Evolutionary conservation across 2,888 invertebrate genomes (phyloP), one percentile per base, ranked within the genome.

Genomic region (Standfussiana lucernea): DNA sequence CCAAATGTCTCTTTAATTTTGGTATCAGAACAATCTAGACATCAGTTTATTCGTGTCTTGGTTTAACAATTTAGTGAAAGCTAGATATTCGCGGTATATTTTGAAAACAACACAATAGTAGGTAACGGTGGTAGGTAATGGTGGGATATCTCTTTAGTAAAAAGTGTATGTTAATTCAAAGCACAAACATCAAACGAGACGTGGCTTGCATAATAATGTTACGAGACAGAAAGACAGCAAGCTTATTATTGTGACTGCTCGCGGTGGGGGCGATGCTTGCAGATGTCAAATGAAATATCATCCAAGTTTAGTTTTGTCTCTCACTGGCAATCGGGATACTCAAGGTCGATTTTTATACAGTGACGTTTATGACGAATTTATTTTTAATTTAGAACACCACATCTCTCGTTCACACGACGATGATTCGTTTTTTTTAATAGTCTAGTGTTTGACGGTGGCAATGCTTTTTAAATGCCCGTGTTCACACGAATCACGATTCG

Each of bases 121-220:
- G 21, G 28, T 70, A n/a, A n/a, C n/a, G n/a, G n/a, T n/a, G n/a
- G n/a, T n/a, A n/a, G n/a, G n/a, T n/a, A n/a, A n/a, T n/a, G n/a
- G n/a, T n/a, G n/a, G n/a, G n/a, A 40, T 50, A 66, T 65, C 24
- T 69, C 62, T 62, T n/a, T 40, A 56, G 15, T 61, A 72, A 77
- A 79, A 70, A 76, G 42, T 47, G 45, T 53, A 24, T 37, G 53
- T 74, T 76, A 76, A 86, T 84, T 74, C 74, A 13, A 77, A 80
- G 56, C 75, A 75, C 67, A 84, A 80, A 75, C 74, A 79, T 80
- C 65, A 61, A 74, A 66, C 11, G 13, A 64, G 24, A 83, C 75
- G 76, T 61, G 68, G n/a, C 15, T 40, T 79, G 81, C 72, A 64
- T 79, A 80, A 62, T 66, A 86, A 86, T 80, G 59, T 64, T 13